Base-by-base conservation (phyloP, 1,140 invertebrate species). In the Araneus ventricosus region DNA sequence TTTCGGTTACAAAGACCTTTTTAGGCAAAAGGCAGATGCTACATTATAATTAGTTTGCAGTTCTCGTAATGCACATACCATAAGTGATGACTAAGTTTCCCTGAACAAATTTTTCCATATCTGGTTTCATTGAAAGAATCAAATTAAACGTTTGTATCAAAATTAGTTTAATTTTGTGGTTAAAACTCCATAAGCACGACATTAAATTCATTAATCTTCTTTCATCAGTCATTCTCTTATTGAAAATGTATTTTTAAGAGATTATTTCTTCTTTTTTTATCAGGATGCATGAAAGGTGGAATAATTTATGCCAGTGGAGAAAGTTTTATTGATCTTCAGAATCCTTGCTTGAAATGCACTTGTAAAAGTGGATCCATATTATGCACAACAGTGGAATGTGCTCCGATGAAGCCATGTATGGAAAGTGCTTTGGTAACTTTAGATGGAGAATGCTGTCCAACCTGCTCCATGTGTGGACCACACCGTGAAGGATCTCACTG, bases 401-500 rank as follows among this genome's bases (percentile, higher is more conserved):
- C 61, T 10, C 84, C 88, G 24, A 67, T 84, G 34, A 92, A 88
- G 57, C 87, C 92, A 0, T 93, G 92, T 37, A 30, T 37, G 52
- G 7, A 82, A 41, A 67, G 30, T n/a, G 92, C 86, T 20, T 37
- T 93, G 7, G 39, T 89, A n/a, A 84, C 82, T 24, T 39, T 67
- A 24, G 34, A 57, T 10, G 92, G 92, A 30, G 52, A 93, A 37
- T 93, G 92, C 52, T 93, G 92, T 37, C 92, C 92, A 20, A 82
- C 30, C 1, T 93, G 92, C 20, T 89, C 92, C 7, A 93, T 85
- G 79, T 93, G 92, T 45, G 92, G 92, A 34, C 92, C 92, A 20
- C 92, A 93, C 34, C 75, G 57, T 34, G 57, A 93, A 84, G 85
- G 75, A 41, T 89, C 92, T 17, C 45, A 93, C 8, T 98, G 97